phyloP scores from a whole-genome alignment of 2,797 vertebrate genomes.

The Esox masquinongy region DNA sequence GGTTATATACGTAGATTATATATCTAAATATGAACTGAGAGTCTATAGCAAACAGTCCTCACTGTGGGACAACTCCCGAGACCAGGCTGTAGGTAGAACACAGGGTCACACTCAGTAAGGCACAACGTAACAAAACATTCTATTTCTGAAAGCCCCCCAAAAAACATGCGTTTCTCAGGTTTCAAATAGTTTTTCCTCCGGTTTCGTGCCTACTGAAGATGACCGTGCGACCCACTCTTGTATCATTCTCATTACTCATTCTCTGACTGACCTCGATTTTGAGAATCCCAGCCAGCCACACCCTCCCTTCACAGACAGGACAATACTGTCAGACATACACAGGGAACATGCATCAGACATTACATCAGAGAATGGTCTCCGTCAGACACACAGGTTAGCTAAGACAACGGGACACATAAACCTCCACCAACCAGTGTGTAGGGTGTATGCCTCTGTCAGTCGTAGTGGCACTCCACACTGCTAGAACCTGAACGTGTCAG shows the following conservation, averaged over 20 bases:
- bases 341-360: background rate
- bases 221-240: background rate
- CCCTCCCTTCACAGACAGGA: background rate
- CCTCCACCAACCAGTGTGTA: background rate
- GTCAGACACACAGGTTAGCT: background rate
- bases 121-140: background rate
- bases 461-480: background rate
- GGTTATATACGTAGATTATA: constrained; percentile 62
- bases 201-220: background rate
- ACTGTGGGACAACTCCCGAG: background rate
- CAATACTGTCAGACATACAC: background rate
- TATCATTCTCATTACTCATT: background rate
- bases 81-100: background rate
- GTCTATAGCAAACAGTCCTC: constrained; percentile 8
- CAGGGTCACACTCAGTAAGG: constrained; percentile 31
- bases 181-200: background rate
- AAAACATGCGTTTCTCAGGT: background rate
- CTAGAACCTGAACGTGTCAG: constrained; percentile 5
- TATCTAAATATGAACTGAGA: constrained; percentile 67
- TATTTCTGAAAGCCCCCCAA: background rate
- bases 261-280: background rate
- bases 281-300: background rate
- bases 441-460: background rate
- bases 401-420: background rate
- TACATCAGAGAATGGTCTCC: background rate